These are phyloP conservation scores for Charina bottae DNA, from an alignment of 2,113 vertebrate species.

Conservation along the genomic window DNA sequence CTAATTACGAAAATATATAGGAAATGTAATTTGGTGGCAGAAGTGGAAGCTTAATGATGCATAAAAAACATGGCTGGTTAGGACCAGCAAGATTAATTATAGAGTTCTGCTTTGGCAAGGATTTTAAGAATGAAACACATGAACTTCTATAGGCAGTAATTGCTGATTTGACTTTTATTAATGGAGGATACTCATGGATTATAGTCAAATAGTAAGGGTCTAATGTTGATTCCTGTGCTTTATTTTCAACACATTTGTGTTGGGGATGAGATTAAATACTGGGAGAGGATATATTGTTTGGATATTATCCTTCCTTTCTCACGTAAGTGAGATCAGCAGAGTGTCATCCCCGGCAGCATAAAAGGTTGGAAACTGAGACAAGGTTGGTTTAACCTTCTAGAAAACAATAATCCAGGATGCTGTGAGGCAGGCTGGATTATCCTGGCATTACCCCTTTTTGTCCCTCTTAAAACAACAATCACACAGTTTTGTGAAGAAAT, in stretches of 20 bases:
- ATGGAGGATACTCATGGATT: constrained; percentile 19
- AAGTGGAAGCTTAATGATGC: constrained; percentile 51
- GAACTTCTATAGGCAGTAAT: constrained; percentile 30
- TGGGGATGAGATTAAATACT: too few relatives aligned
- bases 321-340: too few relatives aligned
- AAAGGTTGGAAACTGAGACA: too few relatives aligned
- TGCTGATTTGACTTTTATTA: constrained; percentile 50
- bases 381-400: too few relatives aligned
- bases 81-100: constrained; percentile 39
- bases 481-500: too few relatives aligned
- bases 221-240: neutral
- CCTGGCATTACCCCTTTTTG: too few relatives aligned
- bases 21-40: constrained; percentile 35
- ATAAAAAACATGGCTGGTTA: constrained; percentile 29
- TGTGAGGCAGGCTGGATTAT: too few relatives aligned
- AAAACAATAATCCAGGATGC: too few relatives aligned
- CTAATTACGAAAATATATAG: constrained; percentile 44
- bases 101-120: constrained; percentile 30
- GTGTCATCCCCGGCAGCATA: too few relatives aligned
- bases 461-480: too few relatives aligned
- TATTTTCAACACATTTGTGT: constrained; percentile 5
- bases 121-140: constrained; percentile 11
- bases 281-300: too few relatives aligned
- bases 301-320: too few relatives aligned
- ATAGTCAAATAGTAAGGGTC: neutral